Evolutionary conservation across 2,113 vertebrate genomes (phyloP), one percentile per base, ranked within the genome.

Genomic region (Asarcornis scutulata): DNA sequence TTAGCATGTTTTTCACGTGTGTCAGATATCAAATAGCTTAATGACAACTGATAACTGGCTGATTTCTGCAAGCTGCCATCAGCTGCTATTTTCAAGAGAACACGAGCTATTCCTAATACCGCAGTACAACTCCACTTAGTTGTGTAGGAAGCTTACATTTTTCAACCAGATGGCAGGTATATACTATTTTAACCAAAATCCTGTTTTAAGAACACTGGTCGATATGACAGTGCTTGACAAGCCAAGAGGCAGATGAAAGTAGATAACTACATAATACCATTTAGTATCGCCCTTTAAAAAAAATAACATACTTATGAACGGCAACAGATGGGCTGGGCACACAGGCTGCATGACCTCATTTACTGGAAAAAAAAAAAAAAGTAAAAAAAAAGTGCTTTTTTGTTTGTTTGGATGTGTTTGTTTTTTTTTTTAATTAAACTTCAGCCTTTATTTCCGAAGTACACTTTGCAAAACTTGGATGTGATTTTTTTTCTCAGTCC

Each of bases 31-130:
- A 91, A 91, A 95, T 77, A 95, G 71, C 82, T 91, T 93, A 96
- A 95, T 95, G 94, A 95, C 93, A 96, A 95, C 94, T 96, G 92
- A 94, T 94, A 97, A 95, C 92, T 95, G 95, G 83, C 94, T 95
- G 95, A 95, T 97, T 98, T 97, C 94, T 97, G 53, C 96, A 97
- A 97, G 95, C 94, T 97, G 97, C 95, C 94, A 92, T 97, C 96
- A 95, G 91, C 88, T 97, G 93, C 94, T 95, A 91, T 97, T 98
- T 97, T 96, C 93, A 95, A 95, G 94, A 95, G 94, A 94, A 97
- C 96, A 97, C 6, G 23, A 95, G 86, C 95, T 95, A 96, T 96
- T 97, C 96, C 86, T 92, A 96, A 88, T 76, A 85, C 60, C 7
- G 1, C 81, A 82, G 72, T 87, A 79, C 88, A 96, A 94, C 89